Conservation (phyloP, 1,140 invertebrate genomes). For the Bombus consobrinus region DNA sequence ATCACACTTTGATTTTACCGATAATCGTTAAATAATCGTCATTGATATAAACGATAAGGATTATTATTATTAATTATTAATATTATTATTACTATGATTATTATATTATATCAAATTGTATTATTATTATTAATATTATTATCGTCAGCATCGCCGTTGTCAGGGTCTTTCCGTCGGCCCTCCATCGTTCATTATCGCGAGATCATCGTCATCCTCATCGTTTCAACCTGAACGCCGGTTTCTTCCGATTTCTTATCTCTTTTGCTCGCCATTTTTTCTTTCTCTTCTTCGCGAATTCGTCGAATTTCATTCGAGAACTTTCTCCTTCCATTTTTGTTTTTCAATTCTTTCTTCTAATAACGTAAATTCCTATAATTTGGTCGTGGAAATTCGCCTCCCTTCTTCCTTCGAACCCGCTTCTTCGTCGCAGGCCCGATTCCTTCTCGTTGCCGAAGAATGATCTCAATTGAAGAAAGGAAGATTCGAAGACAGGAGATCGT, state of each 20-base stretch:
- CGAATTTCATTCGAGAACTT: not conserved
- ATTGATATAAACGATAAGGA: conserved; percentile 54
- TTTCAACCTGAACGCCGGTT: not conserved
- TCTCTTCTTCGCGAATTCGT: not conserved
- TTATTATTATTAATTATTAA: conserved; percentile 61
- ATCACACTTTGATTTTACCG: conserved; percentile 52
- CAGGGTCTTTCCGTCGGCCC: conserved; percentile 31
- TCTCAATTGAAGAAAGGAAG: not conserved
- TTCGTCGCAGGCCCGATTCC: conserved; percentile 6
- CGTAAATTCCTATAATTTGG: no score
- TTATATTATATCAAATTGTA: conserved; percentile 53
- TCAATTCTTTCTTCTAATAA: not conserved
- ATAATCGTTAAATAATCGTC: conserved; percentile 57
- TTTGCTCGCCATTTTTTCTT: not conserved
- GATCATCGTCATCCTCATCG: conserved; percentile 22
- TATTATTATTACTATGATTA: conserved; percentile 45
- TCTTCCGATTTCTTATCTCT: not conserved
- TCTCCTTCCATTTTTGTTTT: not conserved
- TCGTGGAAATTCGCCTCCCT: not conserved
- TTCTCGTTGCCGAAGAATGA: conserved; percentile 22
- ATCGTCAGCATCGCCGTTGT: conserved; percentile 44
- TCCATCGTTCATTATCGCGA: conserved; percentile 28
- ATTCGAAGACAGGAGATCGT: not conserved
- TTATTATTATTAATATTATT: conserved; percentile 54
- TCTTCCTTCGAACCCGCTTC: conserved; percentile 3